These are phyloP conservation scores for Mus musculus DNA, from an alignment of 2,113 vertebrate species.

Conservation along the genomic window GRCm39 chrX:86128501-86129000, in stretches of 20 bases:
- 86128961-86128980: background rate
- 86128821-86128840: background rate
- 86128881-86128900: background rate
- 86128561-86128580: background rate
- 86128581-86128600: background rate
- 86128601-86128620: background rate
- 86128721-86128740: background rate
- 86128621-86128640: constrained; percentile 11
- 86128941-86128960: background rate
- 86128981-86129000: background rate
- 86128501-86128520: constrained; percentile 3
- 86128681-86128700: background rate
- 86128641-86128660: background rate
- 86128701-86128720: background rate
- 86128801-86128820: background rate
- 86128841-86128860: background rate
- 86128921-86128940: background rate
- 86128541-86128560: constrained; percentile 6
- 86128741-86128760: background rate
- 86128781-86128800: background rate
- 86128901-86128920: background rate
- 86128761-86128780: background rate
- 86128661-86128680: background rate
- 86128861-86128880: background rate
- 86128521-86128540: background rate